Evolutionary conservation across 2,113 vertebrate species (phyloP).

Genomic region (Tenrec ecaudatus): DNA sequence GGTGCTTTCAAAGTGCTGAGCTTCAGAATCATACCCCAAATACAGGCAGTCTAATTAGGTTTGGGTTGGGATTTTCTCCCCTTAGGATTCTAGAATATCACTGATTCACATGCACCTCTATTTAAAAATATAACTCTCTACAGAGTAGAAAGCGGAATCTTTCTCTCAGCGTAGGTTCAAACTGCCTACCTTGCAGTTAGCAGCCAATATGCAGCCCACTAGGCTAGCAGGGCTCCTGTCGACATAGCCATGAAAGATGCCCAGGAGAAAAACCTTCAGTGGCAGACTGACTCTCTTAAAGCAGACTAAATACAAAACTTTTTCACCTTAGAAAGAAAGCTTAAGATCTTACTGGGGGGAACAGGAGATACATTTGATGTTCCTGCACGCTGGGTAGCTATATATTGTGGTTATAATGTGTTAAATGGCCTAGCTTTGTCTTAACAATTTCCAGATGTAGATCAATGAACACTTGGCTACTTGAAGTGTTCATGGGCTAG

Average conservation of each 20-base stretch:
- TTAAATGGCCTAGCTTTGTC: slow-evolving; percentile 60
- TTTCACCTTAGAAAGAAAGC: slow-evolving; percentile 23
- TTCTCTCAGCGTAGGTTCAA: no score
- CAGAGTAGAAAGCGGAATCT: no score
- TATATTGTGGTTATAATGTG: slow-evolving; percentile 46
- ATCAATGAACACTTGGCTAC: slow-evolving; percentile 1
- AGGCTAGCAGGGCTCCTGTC: no score
- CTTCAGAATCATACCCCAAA: no score
- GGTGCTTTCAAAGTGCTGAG: no score
- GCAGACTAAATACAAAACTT: slow-evolving; percentile 1
- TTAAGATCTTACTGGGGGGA: not conserved
- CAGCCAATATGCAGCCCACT: no score
- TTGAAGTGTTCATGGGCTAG: slow-evolving; percentile 66
- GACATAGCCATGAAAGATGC: not conserved
- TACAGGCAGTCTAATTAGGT: not conserved
- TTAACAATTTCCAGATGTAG: slow-evolving; percentile 66
- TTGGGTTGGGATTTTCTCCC: not conserved
- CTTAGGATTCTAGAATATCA: slow-evolving; percentile 14
- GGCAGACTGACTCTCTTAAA: slow-evolving; percentile 6
- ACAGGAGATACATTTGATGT: slow-evolving; percentile 13
- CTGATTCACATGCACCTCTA: slow-evolving; percentile 4
- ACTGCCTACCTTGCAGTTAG: no score
- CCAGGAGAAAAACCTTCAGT: not conserved
- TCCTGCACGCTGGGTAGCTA: slow-evolving; percentile 12
- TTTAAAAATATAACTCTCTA: not conserved